Base-by-base conservation (phyloP, 2,113 vertebrate genomes). In the Carassius auratus region DNA sequence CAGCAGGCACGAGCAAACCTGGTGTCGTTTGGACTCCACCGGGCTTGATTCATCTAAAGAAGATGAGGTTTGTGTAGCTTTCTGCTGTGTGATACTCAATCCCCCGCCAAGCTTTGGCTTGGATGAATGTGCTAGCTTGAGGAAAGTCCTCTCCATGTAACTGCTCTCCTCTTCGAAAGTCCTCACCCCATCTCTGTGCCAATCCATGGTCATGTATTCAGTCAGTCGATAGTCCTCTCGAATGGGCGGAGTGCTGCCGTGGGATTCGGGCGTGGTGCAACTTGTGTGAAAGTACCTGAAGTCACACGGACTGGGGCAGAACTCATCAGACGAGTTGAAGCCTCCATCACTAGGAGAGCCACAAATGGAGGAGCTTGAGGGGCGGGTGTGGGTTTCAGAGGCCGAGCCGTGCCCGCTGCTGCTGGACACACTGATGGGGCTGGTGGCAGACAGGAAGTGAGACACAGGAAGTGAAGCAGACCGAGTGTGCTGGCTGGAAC, bases 241-340 rank as follows among this genome's bases (percentile, higher is more conserved):
- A 75, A 93, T 94, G 0, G 97, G 97, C 0, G 96, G 97, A 0
- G 96, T 98, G 93, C 95, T 96, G 4, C 95, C 94, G 30, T 96
- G 91, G 26, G 97, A 98, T 88, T 99, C 97, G 0, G 97, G 98
- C 1, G 98, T 98, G 93, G 96, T 95, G 87, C 97, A 98, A 48
- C 96, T 88, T 71, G 95, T 96, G 74, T 86, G 94, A 91, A 93
- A 95, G 94, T 87, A 96, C 88, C 71, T 94, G 45, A 95, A 92
- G 0, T 97, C 97, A 0, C 94, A 93, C 0, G 97, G 97, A 89
- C 97, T 98, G 26, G 95, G 97, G 87, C 97, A 95, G 50, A 96
- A 97, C 57, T 99, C 98, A 0, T 99, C 97, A 42, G 97, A 95
- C 1, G 97, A 96, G 93, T 98, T 95, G 91, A 98, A 98, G 26